These are phyloP conservation scores for Oreochromis niloticus DNA, from an alignment of 2,113 vertebrate genomes.

Conservation along the genomic window DNA sequence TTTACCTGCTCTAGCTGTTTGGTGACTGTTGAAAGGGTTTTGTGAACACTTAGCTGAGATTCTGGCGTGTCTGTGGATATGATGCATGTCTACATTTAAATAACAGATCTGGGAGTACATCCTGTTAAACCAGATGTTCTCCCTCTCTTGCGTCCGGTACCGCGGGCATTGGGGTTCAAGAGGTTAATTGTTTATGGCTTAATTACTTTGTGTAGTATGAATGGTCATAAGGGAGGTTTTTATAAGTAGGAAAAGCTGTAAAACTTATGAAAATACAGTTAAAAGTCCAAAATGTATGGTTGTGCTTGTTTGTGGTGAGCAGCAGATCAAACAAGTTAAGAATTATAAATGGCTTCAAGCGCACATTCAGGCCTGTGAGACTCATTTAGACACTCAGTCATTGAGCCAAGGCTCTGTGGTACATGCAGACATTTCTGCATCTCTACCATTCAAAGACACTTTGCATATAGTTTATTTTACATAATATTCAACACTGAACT, in stretches of 20 bases:
- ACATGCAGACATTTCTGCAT: neutral
- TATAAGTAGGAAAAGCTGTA: neutral
- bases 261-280: neutral
- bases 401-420: neutral
- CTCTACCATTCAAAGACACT: neutral
- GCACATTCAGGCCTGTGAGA: neutral
- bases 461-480: neutral
- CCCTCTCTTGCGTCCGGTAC: neutral
- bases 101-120: neutral
- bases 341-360: neutral
- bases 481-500: neutral
- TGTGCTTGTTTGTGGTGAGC: neutral
- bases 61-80: neutral
- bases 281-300: neutral
- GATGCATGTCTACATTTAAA: neutral
- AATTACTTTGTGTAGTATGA: neutral
- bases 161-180: neutral
- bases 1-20: neutral
- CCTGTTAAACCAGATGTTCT: neutral
- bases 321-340: neutral
- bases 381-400: neutral
- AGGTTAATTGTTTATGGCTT: neutral
- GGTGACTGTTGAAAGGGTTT: neutral
- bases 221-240: neutral
- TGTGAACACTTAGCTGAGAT: neutral